These are phyloP conservation scores for Sylvia atricapilla DNA, from an alignment of 2,113 vertebrate species.

Conservation along the genomic window DNA sequence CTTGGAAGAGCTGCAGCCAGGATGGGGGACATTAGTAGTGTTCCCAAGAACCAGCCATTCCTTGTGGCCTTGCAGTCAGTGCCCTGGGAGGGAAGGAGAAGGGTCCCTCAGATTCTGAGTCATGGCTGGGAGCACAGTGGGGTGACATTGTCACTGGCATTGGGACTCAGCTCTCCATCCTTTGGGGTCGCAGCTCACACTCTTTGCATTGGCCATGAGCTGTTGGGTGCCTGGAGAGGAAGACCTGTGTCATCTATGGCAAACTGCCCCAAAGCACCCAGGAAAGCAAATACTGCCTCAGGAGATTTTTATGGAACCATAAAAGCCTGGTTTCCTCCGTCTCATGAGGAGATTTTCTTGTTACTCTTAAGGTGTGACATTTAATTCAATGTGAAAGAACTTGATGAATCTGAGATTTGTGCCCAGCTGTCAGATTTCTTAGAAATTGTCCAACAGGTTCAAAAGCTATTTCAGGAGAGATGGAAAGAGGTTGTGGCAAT, in stretches of 20 bases:
- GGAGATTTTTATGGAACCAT: background rate
- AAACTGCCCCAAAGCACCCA: background rate
- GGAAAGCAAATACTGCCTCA: background rate
- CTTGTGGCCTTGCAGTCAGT: background rate
- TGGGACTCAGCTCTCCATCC: background rate
- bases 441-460: background rate
- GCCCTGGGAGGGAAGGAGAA: background rate
- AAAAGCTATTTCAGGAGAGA: background rate
- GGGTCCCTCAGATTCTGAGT: background rate
- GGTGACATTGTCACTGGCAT: accelerated
- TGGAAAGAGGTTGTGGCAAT: background rate
- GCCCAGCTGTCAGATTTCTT: background rate
- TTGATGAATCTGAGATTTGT: background rate
- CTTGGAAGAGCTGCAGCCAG: background rate
- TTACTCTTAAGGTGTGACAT: background rate
- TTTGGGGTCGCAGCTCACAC: accelerated
- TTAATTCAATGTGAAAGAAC: background rate
- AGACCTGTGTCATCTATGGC: background rate
- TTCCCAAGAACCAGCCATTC: background rate
- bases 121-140: background rate
- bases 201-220: background rate
- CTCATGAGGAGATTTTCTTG: background rate
- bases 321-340: background rate
- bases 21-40: accelerated
- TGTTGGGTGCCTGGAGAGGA: background rate